Evolutionary conservation across 2,797 vertebrate species (phyloP).

Genomic region (Microctenopoma stevenorrisi): DNA sequence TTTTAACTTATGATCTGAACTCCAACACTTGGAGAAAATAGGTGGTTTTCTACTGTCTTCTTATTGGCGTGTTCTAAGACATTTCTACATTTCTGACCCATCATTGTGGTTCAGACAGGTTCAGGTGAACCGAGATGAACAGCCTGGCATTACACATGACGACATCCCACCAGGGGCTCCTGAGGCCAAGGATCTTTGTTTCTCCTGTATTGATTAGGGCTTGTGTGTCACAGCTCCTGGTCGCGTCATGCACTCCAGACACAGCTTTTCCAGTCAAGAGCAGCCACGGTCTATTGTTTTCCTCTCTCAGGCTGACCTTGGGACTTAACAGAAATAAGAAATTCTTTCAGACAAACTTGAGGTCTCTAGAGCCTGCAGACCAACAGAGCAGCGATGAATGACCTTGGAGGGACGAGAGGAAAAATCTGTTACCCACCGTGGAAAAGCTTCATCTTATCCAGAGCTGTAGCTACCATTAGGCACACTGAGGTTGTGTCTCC

Average conservation of each 20-base stretch:
- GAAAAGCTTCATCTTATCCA: not conserved
- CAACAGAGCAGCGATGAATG: not conserved
- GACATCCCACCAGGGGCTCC: slow-evolving; percentile 41
- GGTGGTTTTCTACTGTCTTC: not conserved
- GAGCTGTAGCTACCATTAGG: too few species aligned
- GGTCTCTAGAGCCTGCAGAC: slow-evolving; percentile 5
- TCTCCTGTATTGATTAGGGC: slow-evolving; percentile 65
- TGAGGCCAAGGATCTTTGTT: slow-evolving; percentile 50
- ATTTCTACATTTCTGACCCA: slow-evolving; percentile 22
- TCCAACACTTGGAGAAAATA: not conserved
- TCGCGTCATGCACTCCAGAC: slow-evolving; percentile 34
- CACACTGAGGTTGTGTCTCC: not conserved
- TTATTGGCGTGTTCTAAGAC: not conserved
- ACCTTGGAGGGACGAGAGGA: not conserved
- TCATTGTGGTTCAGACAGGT: slow-evolving; percentile 20
- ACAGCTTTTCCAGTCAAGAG: slow-evolving; percentile 54
- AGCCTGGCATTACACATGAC: slow-evolving; percentile 42
- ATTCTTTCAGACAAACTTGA: slow-evolving; percentile 17
- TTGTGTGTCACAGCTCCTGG: slow-evolving; percentile 56
- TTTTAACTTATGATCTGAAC: not conserved
- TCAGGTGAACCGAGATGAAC: slow-evolving; percentile 9
- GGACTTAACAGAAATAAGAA: slow-evolving; percentile 34
- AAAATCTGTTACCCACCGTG: not conserved
- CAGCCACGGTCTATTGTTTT: slow-evolving; percentile 3
- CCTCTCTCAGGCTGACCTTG: slow-evolving; percentile 59